These are phyloP conservation scores for Polylopha cassiicola DNA, from an alignment of 2,888 invertebrate genomes.

Conservation along the genomic window DNA sequence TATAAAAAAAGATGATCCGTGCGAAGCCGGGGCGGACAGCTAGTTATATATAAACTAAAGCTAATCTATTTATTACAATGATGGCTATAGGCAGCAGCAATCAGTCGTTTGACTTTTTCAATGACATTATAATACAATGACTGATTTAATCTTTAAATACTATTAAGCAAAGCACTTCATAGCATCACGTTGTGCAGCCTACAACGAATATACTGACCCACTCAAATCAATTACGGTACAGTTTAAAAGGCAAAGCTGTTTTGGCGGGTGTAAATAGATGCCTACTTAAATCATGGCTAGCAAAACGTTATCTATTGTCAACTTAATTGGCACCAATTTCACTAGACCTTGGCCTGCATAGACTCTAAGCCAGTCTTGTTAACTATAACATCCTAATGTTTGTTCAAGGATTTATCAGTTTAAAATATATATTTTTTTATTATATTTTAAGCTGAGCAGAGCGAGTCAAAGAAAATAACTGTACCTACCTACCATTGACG, in stretches of 20 bases:
- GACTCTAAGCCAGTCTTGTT: slow-evolving; percentile 32
- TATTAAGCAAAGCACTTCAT: slow-evolving; percentile 12
- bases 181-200: slow-evolving; percentile 3
- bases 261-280: too few species aligned
- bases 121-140: slow-evolving; percentile 6
- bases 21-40: too few species aligned
- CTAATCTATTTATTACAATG: too few species aligned
- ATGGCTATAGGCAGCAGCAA: too few species aligned
- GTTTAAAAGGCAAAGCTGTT: too few species aligned
- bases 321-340: slow-evolving; percentile 47
- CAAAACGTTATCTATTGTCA: slow-evolving; percentile 41
- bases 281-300: slow-evolving; percentile 9
- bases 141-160: slow-evolving; percentile 5
- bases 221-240: too few species aligned
- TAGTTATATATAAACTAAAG: too few species aligned
- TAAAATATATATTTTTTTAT: slow-evolving; percentile 1
- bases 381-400: slow-evolving; percentile 49
- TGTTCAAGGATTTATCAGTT: slow-evolving; percentile 26
- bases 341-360: slow-evolving; percentile 51
- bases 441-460: too few species aligned
- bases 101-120: slow-evolving; percentile 11
- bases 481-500: too few species aligned
- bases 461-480: too few species aligned
- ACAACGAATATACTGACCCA: too few species aligned
- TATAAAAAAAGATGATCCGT: too few species aligned